A percentile compares a stretch with the other conserved stretches of the same genome.
These are phyloP conservation scores for Bilobella aurantiaca DNA, from an alignment of 1,140 invertebrate species.

Conservation along the genomic window DNA sequence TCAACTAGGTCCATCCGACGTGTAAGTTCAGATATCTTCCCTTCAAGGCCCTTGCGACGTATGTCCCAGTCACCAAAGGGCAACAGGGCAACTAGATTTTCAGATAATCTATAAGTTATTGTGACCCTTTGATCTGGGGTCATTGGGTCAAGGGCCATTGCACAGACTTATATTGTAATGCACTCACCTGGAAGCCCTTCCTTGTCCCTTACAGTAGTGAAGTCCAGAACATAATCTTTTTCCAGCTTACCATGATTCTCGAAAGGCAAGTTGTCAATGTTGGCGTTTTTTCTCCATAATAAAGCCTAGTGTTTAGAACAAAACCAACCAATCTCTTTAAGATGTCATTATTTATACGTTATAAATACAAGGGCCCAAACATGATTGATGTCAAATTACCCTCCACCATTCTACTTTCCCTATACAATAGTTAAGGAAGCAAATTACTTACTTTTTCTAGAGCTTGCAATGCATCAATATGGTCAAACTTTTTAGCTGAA, in stretches of 20 bases:
- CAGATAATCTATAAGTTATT: not conserved
- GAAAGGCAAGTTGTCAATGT: not conserved
- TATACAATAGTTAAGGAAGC: not conserved
- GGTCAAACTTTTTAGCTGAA: not conserved
- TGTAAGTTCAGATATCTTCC: not conserved
- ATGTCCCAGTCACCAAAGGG: not conserved
- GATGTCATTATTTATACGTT: too few species aligned
- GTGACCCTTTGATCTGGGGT: too few species aligned
- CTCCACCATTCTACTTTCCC: not conserved
- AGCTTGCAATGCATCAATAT: not conserved
- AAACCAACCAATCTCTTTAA: too few species aligned
- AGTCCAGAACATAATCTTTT: not conserved
- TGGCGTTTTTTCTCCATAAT: not conserved
- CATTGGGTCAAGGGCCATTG: not conserved
- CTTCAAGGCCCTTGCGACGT: not conserved
- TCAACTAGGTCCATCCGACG: not conserved
- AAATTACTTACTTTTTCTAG: not conserved
- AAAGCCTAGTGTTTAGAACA: too few species aligned
- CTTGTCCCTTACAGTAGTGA: not conserved
- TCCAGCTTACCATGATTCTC: not conserved
- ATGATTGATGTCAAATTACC: not conserved
- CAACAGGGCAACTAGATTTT: not conserved
- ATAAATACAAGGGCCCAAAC: too few species aligned
- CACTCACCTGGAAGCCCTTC: not conserved
- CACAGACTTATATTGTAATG: not conserved